A percentile compares a stretch with the other conserved stretches of the same genome.
These are phyloP conservation scores for Delia radicum DNA, from an alignment of 1,140 invertebrate genomes.

Conservation along the genomic window DNA sequence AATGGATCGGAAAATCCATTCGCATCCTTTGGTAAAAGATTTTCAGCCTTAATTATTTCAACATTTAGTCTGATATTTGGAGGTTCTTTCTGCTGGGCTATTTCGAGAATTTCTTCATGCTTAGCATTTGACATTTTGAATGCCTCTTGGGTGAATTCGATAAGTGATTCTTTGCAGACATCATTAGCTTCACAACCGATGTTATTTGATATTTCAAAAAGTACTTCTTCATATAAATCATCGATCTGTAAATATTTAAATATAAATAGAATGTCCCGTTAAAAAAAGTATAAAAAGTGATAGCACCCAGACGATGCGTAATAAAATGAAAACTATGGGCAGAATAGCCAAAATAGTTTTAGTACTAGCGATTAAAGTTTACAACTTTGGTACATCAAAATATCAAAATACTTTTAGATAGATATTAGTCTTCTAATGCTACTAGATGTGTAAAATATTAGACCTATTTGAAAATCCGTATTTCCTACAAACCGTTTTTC, in stretches of 20 bases:
- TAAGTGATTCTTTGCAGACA: slow-evolving; percentile 68
- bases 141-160: slow-evolving; percentile 83
- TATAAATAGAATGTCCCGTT: too few species aligned
- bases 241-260: slow-evolving; percentile 80
- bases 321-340: too few species aligned
- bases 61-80: slow-evolving; percentile 91
- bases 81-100: slow-evolving; percentile 75
- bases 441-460: too few species aligned
- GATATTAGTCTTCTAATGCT: too few species aligned
- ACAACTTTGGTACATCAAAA: too few species aligned
- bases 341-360: too few species aligned
- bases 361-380: too few species aligned
- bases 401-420: too few species aligned
- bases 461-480: too few species aligned
- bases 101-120: slow-evolving; percentile 68
- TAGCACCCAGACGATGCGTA: too few species aligned
- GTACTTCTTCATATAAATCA: slow-evolving; percentile 86
- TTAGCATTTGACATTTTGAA: slow-evolving; percentile 80
- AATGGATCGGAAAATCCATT: slow-evolving; percentile 97
- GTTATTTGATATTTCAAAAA: slow-evolving; percentile 92
- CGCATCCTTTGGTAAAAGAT: slow-evolving; percentile 90
- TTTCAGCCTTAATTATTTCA: slow-evolving; percentile 89
- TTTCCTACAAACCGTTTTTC: too few species aligned
- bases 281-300: too few species aligned
- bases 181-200: slow-evolving; percentile 76